These are phyloP conservation scores for Hanleya hanleyi DNA, from an alignment of 2,888 invertebrate species.

Conservation along the genomic window DNA sequence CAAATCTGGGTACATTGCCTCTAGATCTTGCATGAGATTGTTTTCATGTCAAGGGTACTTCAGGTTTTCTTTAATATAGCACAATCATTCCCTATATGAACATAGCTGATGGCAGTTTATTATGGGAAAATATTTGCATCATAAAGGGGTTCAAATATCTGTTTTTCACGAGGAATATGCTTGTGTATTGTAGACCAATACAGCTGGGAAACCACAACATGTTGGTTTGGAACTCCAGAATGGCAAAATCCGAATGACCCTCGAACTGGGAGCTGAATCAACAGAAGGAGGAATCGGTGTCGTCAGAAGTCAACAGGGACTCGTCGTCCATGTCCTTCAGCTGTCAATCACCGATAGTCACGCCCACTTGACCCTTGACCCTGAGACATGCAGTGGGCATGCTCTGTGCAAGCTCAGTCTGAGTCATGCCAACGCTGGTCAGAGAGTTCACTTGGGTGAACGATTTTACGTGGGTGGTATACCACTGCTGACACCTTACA, in stretches of 20 bases:
- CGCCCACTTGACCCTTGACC: constrained; percentile 45
- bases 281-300: background rate
- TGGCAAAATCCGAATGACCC: constrained; percentile 16
- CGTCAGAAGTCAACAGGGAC: background rate
- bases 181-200: constrained; percentile 1
- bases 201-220: constrained; percentile 42
- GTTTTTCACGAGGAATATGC: background rate
- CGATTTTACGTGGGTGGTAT: constrained; percentile 53
- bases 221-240: constrained; percentile 42
- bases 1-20: too few species aligned
- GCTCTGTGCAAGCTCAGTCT: constrained; percentile 41
- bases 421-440: constrained; percentile 27
- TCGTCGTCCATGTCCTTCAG: background rate
- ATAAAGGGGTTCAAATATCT: background rate
- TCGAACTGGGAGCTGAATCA: constrained; percentile 18
- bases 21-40: too few species aligned
- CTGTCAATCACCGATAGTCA: constrained; percentile 37
- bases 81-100: too few species aligned
- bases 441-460: constrained; percentile 35
- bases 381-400: constrained; percentile 35
- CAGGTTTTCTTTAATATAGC: too few species aligned
- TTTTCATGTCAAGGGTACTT: too few species aligned
- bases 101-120: background rate
- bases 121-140: background rate
- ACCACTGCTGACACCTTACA: constrained; percentile 48